Base-by-base conservation (phyloP, 2,113 vertebrate genomes). In the Anhinga rufa region DNA sequence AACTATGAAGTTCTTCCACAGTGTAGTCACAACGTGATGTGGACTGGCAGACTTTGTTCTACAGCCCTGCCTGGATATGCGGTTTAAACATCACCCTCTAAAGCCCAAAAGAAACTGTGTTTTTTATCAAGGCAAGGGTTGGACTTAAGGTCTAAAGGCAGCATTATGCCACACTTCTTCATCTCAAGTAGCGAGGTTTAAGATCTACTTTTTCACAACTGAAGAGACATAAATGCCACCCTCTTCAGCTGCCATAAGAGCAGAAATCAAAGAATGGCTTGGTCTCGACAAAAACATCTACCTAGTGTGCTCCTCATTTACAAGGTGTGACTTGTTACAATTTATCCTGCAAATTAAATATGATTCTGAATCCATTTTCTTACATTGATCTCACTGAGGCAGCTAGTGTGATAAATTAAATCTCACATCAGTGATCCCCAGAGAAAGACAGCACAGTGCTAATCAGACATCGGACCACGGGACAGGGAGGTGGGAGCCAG, bases 361-460 rank as follows among this genome's bases (percentile, higher is more conserved):
- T 14, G 28, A 91, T 77, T 87, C 62, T 85, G 54, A 32, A 86
- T 72, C 62, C 18, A 51, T 90, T 96, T 93, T 82, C 54, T 74
- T 76, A n/a, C 22, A 57, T 2, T 65, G 82, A 82, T 65, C 44
- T 82, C 54, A 36, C 17, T 7, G 61, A 93, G 44, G 36, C 61
- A 82, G 49, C 36, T 69, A 54, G 29, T 34, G 57, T 46, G 62
- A 65, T 76, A 87, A 64, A 82, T 81, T 25, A 25, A 57, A 55
- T 48, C 14, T 85, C n/a, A 16, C 38, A 29, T 10, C 61, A 72
- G 66, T 29, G 84, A 68, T 69, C 3, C 8, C 52, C 58, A 66
- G 72, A 88, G 42, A 60, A 62, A n/a, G 44, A 31, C 49, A 86
- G 64, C 61, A 76, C 4, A 17, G 44, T 12, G 22, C 84, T 70